These are phyloP conservation scores for Valencia hispanica DNA, from an alignment of 2,797 vertebrate genomes.

Conservation along the genomic window DNA sequence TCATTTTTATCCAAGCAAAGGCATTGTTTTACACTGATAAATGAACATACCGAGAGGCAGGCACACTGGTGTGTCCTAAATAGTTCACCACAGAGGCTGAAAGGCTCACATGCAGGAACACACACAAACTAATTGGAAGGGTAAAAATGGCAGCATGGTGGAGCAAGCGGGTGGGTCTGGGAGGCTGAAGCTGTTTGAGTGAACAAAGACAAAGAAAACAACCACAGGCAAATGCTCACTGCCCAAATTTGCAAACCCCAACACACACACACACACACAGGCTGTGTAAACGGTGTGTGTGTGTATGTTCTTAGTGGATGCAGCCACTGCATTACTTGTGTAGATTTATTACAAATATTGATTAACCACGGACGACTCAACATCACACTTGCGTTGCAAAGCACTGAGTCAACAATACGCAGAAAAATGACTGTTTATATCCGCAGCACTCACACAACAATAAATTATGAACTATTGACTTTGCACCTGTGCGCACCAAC, in stretches of 20 bases:
- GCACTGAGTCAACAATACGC: slow-evolving; percentile 79
- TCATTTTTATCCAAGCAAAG: slow-evolving; percentile 43
- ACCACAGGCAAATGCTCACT: slow-evolving; percentile 57
- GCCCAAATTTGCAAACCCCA: slow-evolving; percentile 56
- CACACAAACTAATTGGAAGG: slow-evolving; percentile 27
- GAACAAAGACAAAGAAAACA: slow-evolving; percentile 60
- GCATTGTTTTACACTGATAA: slow-evolving; percentile 17
- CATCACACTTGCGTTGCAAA: slow-evolving; percentile 60
- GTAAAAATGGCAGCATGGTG: slow-evolving; percentile 39
- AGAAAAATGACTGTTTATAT: slow-evolving; percentile 82
- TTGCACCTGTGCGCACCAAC: slow-evolving; percentile 51
- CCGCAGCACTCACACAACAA: slow-evolving; percentile 68
- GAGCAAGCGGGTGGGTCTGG: slow-evolving; percentile 25
- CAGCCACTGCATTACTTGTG: slow-evolving; percentile 68
- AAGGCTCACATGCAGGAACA: not conserved
- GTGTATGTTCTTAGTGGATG: slow-evolving; percentile 44
- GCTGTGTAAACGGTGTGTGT: slow-evolving; percentile 8
- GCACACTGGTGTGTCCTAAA: slow-evolving; percentile 15
- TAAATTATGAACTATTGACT: slow-evolving; percentile 74
- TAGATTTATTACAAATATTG: slow-evolving; percentile 83
- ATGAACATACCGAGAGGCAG: slow-evolving; percentile 13
- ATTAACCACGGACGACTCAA: slow-evolving; percentile 71
- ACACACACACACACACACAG: slow-evolving; percentile 21
- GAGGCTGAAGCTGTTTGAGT: slow-evolving; percentile 47
- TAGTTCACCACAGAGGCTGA: slow-evolving; percentile 17